Percentiles rank a stretch among this genome's conserved stretches.
phyloP scores from a whole-genome alignment of 2,797 vertebrate species.

The Adrianichthys oophorus region DNA sequence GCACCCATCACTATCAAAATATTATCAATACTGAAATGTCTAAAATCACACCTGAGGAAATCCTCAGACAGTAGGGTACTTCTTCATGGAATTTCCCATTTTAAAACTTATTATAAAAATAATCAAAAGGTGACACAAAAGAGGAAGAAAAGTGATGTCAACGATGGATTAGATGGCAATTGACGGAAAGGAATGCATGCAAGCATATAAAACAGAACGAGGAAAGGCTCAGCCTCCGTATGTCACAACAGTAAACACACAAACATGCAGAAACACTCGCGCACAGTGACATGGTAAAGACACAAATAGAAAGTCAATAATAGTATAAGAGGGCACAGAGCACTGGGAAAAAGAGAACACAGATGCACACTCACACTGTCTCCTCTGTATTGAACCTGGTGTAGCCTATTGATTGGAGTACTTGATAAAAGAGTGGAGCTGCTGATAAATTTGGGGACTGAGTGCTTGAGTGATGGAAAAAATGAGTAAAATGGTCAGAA shows the following conservation, averaged over 20 bases:
- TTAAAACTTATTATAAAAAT: no score
- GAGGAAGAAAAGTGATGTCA: no score
- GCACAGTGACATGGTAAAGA: neutral
- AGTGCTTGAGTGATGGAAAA: neutral
- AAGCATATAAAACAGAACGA: neutral
- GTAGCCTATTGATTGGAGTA: conserved; percentile 38
- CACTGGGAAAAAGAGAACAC: neutral
- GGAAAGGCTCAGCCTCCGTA: neutral
- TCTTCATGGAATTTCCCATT: no score
- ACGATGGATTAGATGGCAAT: no score
- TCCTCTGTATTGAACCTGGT: conserved; percentile 22
- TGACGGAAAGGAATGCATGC: neutral
- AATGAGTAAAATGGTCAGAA: neutral
- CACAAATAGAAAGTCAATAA: neutral
- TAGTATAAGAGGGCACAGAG: neutral
- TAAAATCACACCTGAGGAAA: no score
- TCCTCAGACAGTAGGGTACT: no score
- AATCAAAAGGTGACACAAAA: no score
- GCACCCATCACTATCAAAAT: no score
- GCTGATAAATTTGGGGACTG: conserved; percentile 7
- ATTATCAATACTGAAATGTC: no score
- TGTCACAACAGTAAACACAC: neutral
- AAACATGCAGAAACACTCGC: neutral
- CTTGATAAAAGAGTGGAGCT: conserved; percentile 23
- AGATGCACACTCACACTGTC: neutral